A percentile compares a stretch with the other conserved stretches of the same genome.
Conservation (phyloP, 2,888 invertebrate species). For the Teleogryllus oceanicus region DNA sequence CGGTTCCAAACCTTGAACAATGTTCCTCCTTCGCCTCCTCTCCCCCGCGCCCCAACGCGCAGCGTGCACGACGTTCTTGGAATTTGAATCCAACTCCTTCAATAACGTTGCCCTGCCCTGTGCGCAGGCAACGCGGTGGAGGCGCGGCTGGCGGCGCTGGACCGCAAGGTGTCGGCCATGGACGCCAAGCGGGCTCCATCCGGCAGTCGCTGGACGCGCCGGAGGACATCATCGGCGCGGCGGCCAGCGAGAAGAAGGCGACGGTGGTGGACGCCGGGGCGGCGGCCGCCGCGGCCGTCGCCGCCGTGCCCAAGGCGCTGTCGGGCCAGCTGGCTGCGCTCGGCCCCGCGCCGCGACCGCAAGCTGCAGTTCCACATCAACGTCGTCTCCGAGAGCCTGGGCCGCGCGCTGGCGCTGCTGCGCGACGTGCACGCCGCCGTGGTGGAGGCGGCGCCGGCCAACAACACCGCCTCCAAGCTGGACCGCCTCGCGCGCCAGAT, state of each 20-base stretch:
- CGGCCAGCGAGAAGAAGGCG: conserved; percentile 71
- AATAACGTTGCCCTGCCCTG: background rate
- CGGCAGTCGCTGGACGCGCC: conserved; percentile 80
- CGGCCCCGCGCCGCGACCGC: conserved; percentile 72
- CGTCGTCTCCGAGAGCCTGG: conserved; percentile 76
- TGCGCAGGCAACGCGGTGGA: conserved; percentile 53
- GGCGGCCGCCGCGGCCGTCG: conserved; percentile 65
- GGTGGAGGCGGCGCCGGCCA: conserved; percentile 59
- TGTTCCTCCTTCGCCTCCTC: too few relatives aligned
- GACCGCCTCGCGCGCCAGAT: conserved; percentile 78
- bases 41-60: too few relatives aligned
- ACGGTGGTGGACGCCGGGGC: background rate
- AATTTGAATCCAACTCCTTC: too few relatives aligned
- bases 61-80: too few relatives aligned
- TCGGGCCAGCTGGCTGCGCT: conserved; percentile 72
- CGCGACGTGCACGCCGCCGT: conserved; percentile 79
- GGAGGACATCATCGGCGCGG: conserved; percentile 80
- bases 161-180: conserved; percentile 80
- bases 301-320: conserved; percentile 79
- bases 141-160: conserved; percentile 65
- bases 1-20: too few relatives aligned
- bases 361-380: conserved; percentile 82
- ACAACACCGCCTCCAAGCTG: conserved; percentile 43
- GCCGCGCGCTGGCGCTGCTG: conserved; percentile 73
- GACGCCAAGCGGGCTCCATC: conserved; percentile 69